Conservation (phyloP, 2,888 invertebrate genomes). For the Agapostemon virescens region DNA sequence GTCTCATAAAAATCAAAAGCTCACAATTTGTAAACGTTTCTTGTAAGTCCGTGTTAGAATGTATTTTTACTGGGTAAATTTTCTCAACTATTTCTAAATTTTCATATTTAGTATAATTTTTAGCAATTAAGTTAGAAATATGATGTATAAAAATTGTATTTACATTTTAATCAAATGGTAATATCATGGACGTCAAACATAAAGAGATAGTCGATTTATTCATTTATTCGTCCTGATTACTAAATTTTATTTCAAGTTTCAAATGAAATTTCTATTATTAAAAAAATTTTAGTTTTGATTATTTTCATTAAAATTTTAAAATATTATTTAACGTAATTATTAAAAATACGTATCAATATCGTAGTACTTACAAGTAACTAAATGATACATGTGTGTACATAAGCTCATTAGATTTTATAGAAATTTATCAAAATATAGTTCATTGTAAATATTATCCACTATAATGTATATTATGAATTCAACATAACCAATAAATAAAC, state of each 20-base stretch:
- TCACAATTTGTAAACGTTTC: not conserved
- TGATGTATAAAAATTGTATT: not conserved
- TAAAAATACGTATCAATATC: conserved; percentile 3
- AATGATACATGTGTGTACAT: conserved; percentile 5
- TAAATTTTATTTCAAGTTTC: not conserved
- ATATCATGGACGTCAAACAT: not conserved
- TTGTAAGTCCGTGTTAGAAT: not conserved
- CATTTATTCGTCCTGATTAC: not conserved
- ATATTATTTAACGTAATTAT: not conserved
- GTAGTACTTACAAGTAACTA: conserved; percentile 6
- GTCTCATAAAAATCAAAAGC: not conserved
- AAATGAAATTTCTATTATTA: not conserved
- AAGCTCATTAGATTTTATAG: not conserved
- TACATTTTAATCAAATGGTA: not conserved
- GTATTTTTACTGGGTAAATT: not conserved
- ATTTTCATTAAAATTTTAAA: not conserved
- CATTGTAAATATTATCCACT: not conserved
- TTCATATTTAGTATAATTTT: not conserved
- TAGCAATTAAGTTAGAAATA: not conserved
- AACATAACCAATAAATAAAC: not conserved
- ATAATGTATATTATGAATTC: not conserved
- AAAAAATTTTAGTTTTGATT: not conserved
- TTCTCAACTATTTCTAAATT: not conserved
- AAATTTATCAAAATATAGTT: conserved; percentile 12
- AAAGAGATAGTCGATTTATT: not conserved